Evolutionary conservation across 2,113 vertebrate genomes (phyloP).

Genomic region (Pleuronectes platessa): DNA sequence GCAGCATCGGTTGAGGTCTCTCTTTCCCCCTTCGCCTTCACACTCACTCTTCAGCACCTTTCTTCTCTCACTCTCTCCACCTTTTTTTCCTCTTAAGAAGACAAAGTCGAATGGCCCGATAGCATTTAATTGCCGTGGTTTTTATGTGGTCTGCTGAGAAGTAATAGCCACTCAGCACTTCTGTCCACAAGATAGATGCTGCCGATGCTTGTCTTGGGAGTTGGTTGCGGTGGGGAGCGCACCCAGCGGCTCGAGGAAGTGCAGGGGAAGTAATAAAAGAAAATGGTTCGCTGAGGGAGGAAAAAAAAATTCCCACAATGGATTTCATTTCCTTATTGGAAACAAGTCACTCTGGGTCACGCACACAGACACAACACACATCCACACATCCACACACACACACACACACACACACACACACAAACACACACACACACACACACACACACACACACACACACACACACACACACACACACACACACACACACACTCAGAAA

Average conservation of each 20-base stretch:
- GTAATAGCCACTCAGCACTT: conserved; percentile 85
- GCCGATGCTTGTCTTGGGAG: conserved; percentile 72
- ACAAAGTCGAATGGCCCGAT: conserved; percentile 78
- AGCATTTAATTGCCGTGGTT: conserved; percentile 84
- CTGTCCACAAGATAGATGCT: conserved; percentile 85
- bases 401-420: not conserved
- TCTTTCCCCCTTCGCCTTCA: conserved; percentile 32
- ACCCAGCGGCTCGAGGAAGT: conserved; percentile 70
- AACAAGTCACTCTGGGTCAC: conserved; percentile 63
- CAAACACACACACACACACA: conserved; percentile 25
- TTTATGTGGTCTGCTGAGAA: conserved; percentile 81
- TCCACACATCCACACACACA: conserved; percentile 1
- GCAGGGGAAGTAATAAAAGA: conserved; percentile 78
- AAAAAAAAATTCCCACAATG: conserved; percentile 30
- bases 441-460: conserved; percentile 24
- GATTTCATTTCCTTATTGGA: conserved; percentile 73
- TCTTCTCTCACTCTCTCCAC: conserved; percentile 28
- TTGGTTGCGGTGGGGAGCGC: conserved; percentile 58
- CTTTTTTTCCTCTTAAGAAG: conserved; percentile 55
- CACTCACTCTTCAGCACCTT: conserved; percentile 22
- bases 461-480: conserved; percentile 14
- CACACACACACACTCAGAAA: conserved; percentile 16
- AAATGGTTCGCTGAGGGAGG: conserved; percentile 57
- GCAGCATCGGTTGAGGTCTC: conserved; percentile 32
- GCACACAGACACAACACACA: conserved; percentile 12